phyloP scores from a whole-genome alignment of 2,797 vertebrate species.

The Podarcis lilfordi region DNA sequence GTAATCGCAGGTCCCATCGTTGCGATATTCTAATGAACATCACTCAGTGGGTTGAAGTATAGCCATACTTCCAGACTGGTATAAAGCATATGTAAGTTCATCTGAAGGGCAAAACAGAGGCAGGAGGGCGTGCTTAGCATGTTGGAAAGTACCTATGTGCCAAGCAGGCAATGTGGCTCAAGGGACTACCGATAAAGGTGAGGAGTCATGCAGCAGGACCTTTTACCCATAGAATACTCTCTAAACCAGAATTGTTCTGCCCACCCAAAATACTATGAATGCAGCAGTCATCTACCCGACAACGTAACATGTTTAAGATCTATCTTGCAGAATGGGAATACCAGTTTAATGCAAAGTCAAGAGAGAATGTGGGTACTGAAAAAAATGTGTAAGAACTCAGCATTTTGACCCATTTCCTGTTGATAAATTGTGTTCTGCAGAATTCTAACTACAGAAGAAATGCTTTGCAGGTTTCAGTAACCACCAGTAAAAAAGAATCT shows the following conservation, averaged over 20 bases:
- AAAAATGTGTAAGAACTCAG: too few species aligned
- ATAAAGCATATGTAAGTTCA: neutral
- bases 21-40: too few species aligned
- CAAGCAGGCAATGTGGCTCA: neutral
- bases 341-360: neutral
- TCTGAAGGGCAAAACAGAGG: neutral
- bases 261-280: neutral
- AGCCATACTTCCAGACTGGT: neutral
- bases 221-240: neutral
- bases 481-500: neutral
- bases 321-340: neutral
- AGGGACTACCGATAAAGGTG: neutral
- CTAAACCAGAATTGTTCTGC: neutral
- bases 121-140: neutral
- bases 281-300: neutral
- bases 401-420: neutral
- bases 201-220: accelerated
- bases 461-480: neutral
- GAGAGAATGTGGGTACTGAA: neutral
- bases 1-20: neutral
- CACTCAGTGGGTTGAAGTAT: too few species aligned
- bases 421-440: neutral
- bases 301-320: neutral
- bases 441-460: neutral
- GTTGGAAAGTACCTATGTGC: accelerated